phyloP scores from a whole-genome alignment of 1,140 invertebrate genomes.

The Zophobas atratus region DNA sequence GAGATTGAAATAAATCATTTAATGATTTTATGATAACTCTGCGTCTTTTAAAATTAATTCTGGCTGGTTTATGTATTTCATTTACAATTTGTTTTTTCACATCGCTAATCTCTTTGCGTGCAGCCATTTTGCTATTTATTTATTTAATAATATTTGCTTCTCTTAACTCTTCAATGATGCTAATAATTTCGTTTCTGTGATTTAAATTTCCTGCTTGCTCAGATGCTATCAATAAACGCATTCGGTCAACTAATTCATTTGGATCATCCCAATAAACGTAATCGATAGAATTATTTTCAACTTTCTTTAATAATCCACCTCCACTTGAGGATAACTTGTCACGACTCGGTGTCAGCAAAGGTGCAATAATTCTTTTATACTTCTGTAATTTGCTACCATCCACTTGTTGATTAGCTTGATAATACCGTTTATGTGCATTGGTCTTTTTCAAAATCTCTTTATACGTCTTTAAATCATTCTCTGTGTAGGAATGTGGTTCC shows the following conservation, averaged over 20 bases:
- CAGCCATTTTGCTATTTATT: background rate
- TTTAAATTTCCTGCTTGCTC: conserved; percentile 33
- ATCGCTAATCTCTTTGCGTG: background rate
- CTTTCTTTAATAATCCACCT: background rate
- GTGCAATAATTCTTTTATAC: conserved; percentile 53
- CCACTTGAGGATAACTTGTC: background rate
- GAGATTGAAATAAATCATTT: conserved; percentile 67
- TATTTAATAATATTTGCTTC: too few relatives aligned
- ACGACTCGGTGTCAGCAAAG: conserved; percentile 38
- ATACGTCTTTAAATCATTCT: conserved; percentile 56
- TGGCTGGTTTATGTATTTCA: conserved; percentile 64
- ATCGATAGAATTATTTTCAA: background rate
- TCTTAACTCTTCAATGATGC: background rate
- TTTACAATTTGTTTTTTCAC: conserved; percentile 58
- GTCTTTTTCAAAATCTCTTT: conserved; percentile 56
- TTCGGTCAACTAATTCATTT: background rate
- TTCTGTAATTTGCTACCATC: conserved; percentile 47
- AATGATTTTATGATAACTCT: conserved; percentile 63
- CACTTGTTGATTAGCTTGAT: conserved; percentile 51
- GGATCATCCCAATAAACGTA: background rate
- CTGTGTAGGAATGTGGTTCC: conserved; percentile 51
- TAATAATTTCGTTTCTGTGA: conserved; percentile 15
- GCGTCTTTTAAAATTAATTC: conserved; percentile 65
- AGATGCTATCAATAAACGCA: conserved; percentile 3
- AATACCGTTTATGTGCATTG: conserved; percentile 56